A percentile compares a stretch with the other conserved stretches of the same genome.
Evolutionary conservation across 1,140 invertebrate genomes (phyloP).

Genomic region (Hetaerina americana): DNA sequence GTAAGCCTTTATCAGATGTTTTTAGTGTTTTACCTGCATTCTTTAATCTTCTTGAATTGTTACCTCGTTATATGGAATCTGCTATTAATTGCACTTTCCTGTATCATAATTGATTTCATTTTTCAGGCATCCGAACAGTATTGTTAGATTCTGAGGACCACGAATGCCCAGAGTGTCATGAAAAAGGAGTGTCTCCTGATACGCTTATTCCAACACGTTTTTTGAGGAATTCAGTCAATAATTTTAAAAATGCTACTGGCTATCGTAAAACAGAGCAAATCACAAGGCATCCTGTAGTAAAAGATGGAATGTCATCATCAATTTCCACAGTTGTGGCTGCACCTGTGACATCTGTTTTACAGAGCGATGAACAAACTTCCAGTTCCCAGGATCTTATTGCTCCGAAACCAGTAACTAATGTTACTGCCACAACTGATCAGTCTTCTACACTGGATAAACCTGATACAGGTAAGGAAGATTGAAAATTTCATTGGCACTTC

Average conservation of each 20-base stretch:
- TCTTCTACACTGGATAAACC: background rate
- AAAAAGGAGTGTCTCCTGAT: constrained; percentile 82
- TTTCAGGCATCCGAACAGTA: constrained; percentile 67
- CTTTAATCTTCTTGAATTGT: constrained; percentile 2
- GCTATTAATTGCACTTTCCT: background rate
- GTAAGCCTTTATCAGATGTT: constrained; percentile 41
- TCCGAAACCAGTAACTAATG: too few relatives aligned
- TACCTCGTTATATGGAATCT: background rate
- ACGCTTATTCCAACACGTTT: constrained; percentile 87
- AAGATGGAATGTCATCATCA: background rate
- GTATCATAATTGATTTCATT: constrained; percentile 18
- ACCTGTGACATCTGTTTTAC: background rate
- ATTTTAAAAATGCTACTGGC: constrained; percentile 82
- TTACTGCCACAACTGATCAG: too few relatives aligned
- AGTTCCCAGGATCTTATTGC: background rate
- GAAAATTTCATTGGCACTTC: too few relatives aligned
- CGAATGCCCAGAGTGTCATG: constrained; percentile 85
- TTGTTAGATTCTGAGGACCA: constrained; percentile 87
- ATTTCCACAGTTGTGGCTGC: background rate
- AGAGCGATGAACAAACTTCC: background rate
- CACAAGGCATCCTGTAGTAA: background rate
- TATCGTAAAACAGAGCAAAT: constrained; percentile 39
- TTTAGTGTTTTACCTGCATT: background rate
- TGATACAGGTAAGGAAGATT: background rate
- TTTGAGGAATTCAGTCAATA: constrained; percentile 70